Percentiles rank a stretch among this genome's conserved stretches.
Evolutionary conservation across 2,888 invertebrate species (phyloP).

Genomic region (Andricus curvator): DNA sequence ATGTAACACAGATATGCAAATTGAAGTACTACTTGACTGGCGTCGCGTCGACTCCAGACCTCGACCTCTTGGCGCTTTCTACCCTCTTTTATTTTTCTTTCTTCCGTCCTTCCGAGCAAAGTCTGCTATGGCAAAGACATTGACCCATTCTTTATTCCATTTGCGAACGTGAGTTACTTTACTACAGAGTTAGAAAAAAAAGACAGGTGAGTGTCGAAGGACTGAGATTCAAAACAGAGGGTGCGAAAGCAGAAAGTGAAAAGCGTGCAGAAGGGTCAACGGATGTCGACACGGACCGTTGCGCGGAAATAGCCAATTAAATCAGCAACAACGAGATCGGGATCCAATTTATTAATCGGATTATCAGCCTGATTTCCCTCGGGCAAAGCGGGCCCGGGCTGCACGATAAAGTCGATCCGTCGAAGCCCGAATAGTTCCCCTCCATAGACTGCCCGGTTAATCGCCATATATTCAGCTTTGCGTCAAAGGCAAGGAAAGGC

Average conservation of each 20-base stretch:
- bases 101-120: neutral
- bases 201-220: constrained; percentile 37
- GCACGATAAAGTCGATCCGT: constrained; percentile 68
- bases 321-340: constrained; percentile 65
- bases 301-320: constrained; percentile 72
- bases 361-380: constrained; percentile 77
- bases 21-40: constrained; percentile 9
- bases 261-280: constrained; percentile 47
- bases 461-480: constrained; percentile 38
- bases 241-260: constrained; percentile 50
- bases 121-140: neutral
- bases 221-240: constrained; percentile 45
- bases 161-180: neutral
- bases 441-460: constrained; percentile 44
- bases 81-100: neutral
- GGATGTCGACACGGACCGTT: constrained; percentile 53
- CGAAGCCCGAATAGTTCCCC: constrained; percentile 69
- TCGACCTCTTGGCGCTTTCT: constrained; percentile 5
- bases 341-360: constrained; percentile 77
- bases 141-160: neutral
- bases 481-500: constrained; percentile 15
- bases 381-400: constrained; percentile 63
- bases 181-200: constrained; percentile 16
- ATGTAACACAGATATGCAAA: constrained; percentile 14
- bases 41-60: constrained; percentile 13